phyloP scores from a whole-genome alignment of 1,140 invertebrate species.

The Drosophila littoralis region DNA sequence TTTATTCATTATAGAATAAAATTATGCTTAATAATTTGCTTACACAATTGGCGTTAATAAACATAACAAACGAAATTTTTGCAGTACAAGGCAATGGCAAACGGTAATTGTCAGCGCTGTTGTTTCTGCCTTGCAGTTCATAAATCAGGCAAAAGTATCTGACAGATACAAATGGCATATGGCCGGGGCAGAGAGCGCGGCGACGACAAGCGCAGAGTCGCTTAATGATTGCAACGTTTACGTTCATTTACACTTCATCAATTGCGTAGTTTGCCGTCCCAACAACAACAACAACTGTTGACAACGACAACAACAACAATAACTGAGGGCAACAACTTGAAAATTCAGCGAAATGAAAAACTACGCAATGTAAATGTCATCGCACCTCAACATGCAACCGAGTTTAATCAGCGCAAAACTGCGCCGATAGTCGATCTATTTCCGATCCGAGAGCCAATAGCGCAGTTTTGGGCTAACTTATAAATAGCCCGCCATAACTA shows the following conservation, averaged over 20 bases:
- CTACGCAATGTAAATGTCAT: slow-evolving; percentile 45
- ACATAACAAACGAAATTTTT: slow-evolving; percentile 42
- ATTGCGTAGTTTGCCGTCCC: slow-evolving; percentile 65
- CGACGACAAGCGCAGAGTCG: slow-evolving; percentile 25
- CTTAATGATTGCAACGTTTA: slow-evolving; percentile 49
- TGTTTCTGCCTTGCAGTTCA: slow-evolving; percentile 46
- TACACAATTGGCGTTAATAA: slow-evolving; percentile 57
- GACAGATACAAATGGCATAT: slow-evolving; percentile 74
- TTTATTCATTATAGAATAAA: slow-evolving; percentile 58
- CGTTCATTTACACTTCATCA: slow-evolving; percentile 56
- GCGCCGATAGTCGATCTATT: background rate
- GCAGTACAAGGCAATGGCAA: slow-evolving; percentile 25
- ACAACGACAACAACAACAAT: slow-evolving; percentile 17
- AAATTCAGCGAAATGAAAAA: slow-evolving; percentile 30
- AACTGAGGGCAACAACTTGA: slow-evolving; percentile 40
- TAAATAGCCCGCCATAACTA: slow-evolving; percentile 19
- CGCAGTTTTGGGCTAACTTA: slow-evolving; percentile 35
- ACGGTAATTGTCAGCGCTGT: slow-evolving; percentile 43
- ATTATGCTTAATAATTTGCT: slow-evolving; percentile 41
- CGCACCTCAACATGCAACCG: slow-evolving; percentile 17
- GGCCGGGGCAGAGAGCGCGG: slow-evolving; percentile 2
- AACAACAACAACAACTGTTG: slow-evolving; percentile 22
- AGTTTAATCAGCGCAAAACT: slow-evolving; percentile 28
- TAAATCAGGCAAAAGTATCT: slow-evolving; percentile 72
- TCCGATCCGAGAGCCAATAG: slow-evolving; percentile 29